Evolutionary conservation across 2,797 vertebrate genomes (phyloP), one percentile per base, ranked within the genome.

Genomic region (Karalla daura): DNA sequence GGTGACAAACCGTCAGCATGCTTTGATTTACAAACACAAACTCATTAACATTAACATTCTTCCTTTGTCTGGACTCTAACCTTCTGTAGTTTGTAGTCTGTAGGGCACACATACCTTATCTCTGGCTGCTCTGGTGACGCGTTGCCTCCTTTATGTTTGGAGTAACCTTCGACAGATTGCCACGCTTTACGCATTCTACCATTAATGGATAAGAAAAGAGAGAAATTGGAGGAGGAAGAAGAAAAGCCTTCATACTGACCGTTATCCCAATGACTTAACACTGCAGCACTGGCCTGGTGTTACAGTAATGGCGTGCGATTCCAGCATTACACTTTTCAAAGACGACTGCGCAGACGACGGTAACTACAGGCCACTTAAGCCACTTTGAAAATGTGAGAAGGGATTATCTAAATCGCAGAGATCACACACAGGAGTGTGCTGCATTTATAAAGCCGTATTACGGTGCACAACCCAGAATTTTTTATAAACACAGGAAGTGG

Each of bases 341-440:
- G 70, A 76, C 63, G 72, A 64, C 61, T 61, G 63, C 69, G 56
- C 71, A 51, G 44, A 75, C n/a, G 67, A 80, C 83, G 80, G 83
- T 72, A 88, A 86, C 82, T 76, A 76, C 83, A 82, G 75, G 78
- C 84, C 88, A 90, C 84, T 91, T 87, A 76, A 60, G 80, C 66
- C 84, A 88, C 81, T 91, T 90, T 80, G 65, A 78, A 87, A 89
- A 90, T 76, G 79, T 88, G 85, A 40, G 80, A 80, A 76, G 70
- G 56, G 79, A 89, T 85, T 79, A 88, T 76, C 54, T 75, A 80
- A 79, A 86, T 83, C 47, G 69, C 63, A 71, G 78, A 71, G 66
- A 83, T 84, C 80, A 84, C 76, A 79, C 74, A 59, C 45, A 53
- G 24, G n/a, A 75, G 54, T 47, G 40, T 46, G 25, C 67, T 60